Evolutionary conservation across 2,113 vertebrate species (phyloP), one percentile per base, ranked within the genome.

Genomic region (Urocolius indicus): DNA sequence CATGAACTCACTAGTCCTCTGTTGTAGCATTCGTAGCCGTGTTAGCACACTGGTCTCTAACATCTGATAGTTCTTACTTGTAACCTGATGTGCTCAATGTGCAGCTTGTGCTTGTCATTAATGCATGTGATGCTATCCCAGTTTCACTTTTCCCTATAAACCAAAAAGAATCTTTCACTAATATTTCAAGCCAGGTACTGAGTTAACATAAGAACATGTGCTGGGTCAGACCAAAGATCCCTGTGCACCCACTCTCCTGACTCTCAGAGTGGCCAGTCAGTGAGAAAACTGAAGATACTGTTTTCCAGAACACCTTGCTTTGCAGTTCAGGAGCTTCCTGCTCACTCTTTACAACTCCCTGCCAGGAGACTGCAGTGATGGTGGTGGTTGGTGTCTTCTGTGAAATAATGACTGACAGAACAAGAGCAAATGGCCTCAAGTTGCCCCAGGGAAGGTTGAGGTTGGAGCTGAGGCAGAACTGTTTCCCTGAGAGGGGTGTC

Each of bases 1-100:
- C 0, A 2, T 16, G 9, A n/a, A 8, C 20, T 91, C 29, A 0
- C 36, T 69, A 2, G 24, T 12, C 13, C 71, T 38, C 49, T 27
- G 11, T 32, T 12, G 32, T 69, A 29, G n/a, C 43, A 7, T 54
- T 30, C 12, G 2, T 29, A 61, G 52, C 24, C 4, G n/a, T 32
- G 24, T 66, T 36, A 11, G 0, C 1, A 19, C 57, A 23, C 38
- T 43, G 3, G 16, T 17, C 51, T 54, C 41, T 75, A 27, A 63
- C 59, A 43, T 32, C n/a, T 63, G 16, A 3, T 43, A 4, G 43
- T 63, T 82, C 20, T 51, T 30, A 6, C 2, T 4, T 43, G 63
- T 36, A 59, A 26, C 26, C 30, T 21, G 15, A 5, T 59, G 48
- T 66, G 23, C 23, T 45, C 59, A 6, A 45, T 24, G 34, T 48